A percentile compares a stretch with the other conserved stretches of the same genome.
Evolutionary conservation across 2,888 invertebrate genomes (phyloP).

Genomic region (Leucozona laternaria): DNA sequence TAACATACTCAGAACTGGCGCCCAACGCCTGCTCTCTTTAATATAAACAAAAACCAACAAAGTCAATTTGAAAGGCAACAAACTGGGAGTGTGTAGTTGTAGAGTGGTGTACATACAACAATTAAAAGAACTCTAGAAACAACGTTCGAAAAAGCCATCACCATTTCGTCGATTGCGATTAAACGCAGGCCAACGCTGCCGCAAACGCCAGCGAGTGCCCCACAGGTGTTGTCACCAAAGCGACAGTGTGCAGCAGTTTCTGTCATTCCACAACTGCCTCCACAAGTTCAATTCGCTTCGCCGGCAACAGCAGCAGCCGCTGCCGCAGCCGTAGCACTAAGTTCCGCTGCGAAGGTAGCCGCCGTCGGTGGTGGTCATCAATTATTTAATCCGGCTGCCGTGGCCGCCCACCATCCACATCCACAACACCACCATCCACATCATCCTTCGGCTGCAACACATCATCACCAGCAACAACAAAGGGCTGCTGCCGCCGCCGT

Average conservation of each 20-base stretch:
- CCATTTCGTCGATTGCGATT: slow-evolving; percentile 85
- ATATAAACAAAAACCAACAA: background rate
- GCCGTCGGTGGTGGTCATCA: slow-evolving; percentile 80
- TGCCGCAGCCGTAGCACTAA: slow-evolving; percentile 78
- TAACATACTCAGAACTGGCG: slow-evolving; percentile 28
- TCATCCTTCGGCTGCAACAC: slow-evolving; percentile 74
- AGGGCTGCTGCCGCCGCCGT: slow-evolving; percentile 77
- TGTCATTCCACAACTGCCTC: slow-evolving; percentile 81
- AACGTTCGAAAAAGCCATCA: slow-evolving; percentile 83
- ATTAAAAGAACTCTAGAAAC: slow-evolving; percentile 57
- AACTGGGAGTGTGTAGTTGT: slow-evolving; percentile 49
- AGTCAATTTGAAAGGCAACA: slow-evolving; percentile 1
- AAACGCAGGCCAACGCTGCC: slow-evolving; percentile 85
- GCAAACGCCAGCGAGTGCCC: slow-evolving; percentile 85
- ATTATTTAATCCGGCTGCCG: slow-evolving; percentile 78
- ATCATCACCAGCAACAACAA: slow-evolving; percentile 77
- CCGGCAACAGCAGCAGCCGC: slow-evolving; percentile 83
- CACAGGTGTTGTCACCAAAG: slow-evolving; percentile 84
- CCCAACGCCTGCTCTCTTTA: slow-evolving; percentile 43
- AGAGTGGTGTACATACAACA: slow-evolving; percentile 49
- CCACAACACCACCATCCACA: slow-evolving; percentile 80
- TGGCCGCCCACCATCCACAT: slow-evolving; percentile 72
- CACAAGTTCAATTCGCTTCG: slow-evolving; percentile 79
- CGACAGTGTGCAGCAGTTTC: slow-evolving; percentile 84
- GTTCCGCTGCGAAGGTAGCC: slow-evolving; percentile 78